Conservation (phyloP, 2,797 vertebrate species). For the Sternotherus odoratus region DNA sequence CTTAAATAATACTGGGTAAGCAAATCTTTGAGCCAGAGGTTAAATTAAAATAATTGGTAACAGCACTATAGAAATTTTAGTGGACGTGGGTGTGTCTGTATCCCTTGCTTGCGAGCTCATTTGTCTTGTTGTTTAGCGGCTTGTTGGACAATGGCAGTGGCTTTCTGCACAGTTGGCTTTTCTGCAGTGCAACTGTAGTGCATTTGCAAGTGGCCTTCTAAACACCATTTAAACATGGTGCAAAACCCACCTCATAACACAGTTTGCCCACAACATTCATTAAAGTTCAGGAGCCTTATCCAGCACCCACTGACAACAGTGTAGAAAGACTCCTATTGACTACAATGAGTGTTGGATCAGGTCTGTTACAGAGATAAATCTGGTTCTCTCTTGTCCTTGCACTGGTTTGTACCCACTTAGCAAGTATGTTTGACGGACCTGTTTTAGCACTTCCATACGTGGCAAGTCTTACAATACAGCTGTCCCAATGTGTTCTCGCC, state of each 20-base stretch:
- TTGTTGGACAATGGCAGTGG: background rate
- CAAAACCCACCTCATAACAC: accelerated
- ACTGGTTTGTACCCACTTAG: background rate
- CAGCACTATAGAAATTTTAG: background rate
- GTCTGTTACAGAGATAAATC: accelerated
- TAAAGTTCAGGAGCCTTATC: background rate
- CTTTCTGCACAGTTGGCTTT: background rate
- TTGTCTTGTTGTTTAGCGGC: background rate
- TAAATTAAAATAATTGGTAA: background rate
- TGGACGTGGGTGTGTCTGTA: background rate
- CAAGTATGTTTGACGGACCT: accelerated
- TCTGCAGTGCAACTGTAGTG: background rate
- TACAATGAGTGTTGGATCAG: background rate
- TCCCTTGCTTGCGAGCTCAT: background rate
- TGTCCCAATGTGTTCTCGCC: background rate
- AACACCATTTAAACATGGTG: accelerated
- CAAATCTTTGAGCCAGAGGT: background rate
- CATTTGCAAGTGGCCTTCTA: background rate
- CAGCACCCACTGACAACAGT: background rate
- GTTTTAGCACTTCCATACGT: accelerated
- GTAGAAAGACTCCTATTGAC: background rate
- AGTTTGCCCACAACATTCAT: background rate
- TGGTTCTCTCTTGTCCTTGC: background rate
- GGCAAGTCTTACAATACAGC: background rate
- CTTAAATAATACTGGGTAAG: background rate